Evolutionary conservation across 1,140 invertebrate genomes (phyloP), one percentile per base, ranked within the genome.

Genomic region (Frieseomelitta varia): DNA sequence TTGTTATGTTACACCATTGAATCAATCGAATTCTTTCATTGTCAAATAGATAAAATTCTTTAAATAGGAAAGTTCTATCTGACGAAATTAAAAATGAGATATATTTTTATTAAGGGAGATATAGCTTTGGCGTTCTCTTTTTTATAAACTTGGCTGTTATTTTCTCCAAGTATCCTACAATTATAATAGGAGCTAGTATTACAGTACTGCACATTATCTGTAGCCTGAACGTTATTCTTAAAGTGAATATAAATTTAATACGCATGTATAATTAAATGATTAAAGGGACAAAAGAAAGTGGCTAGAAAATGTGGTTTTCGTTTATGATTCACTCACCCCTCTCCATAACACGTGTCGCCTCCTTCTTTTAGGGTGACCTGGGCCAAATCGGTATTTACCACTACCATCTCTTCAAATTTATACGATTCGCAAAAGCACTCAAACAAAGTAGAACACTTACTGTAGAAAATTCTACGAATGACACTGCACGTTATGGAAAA

Each of bases 161-260:
- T 74, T 63, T 77, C 21, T 30, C 53, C 24, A 4, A 14, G 61
- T 55, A 53, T 27, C 19, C 30, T 8, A n/a, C 67, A 53, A 78
- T 58, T 56, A 19, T 17, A 58, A 81, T 79, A 85, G 53, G 30
- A 51, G 34, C 39, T 78, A 81, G 56, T 73, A 56, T 74, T 79
- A 78, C 53, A 58, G 34, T 53, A 47, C 39, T 67, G 68, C 39
- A 55, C 55, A 77, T 73, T 71, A 56, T 81, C 56, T 65, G 75
- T 89, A 87, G 69, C 69, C 79, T 67, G 47, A 87, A 84, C 72
- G 76, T 88, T 55, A 81, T 92, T 91, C 86, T 89, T 90, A 88
- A 84, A 51, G 81, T 81, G 80, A 82, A 88, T 92, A 91, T 92
- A 91, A 90, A 91, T 92, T 92, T 92, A 92, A 90, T 92, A 92